Evolutionary conservation across 2,113 vertebrate genomes (phyloP), one percentile per base, ranked within the genome.

Genomic region (Scatophagus argus): DNA sequence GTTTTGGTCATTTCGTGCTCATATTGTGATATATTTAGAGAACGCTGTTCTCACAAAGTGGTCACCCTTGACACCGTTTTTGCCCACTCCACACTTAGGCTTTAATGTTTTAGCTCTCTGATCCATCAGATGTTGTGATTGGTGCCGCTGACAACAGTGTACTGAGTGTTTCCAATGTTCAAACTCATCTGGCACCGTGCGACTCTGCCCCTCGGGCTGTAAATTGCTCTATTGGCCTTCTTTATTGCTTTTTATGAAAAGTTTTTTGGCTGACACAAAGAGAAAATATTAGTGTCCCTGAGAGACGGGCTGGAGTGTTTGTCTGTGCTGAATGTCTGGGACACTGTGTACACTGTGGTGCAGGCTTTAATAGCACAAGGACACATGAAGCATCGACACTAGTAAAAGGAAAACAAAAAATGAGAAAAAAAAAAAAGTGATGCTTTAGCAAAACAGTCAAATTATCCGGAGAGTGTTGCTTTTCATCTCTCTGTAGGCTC

Each of bases 181-280:
- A 64, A 25, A 67, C 52, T 43, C 27, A 4, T n/a, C 32, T 51
- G 63, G 79, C 62, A 49, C 54, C 66, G 59, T n/a, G 66, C 54
- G 61, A 81, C 64, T 81, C 74, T 59, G 63, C 31, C 72, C 74
- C 55, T 64, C 62, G 38, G 71, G 62, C 87, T 80, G 47, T 67
- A 83, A 85, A 74, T 32, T 77, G 80, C 70, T 68, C 70, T 11
- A 43, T 47, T 80, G 77, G 47, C 68, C 8, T 4, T 60, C 64
- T 81, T 63, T 60, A 51, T 78, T 81, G 83, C 82, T 81, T 83
- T n/a, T 83, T 49, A 83, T 77, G 76, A 86, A 85, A 82, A 61
- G 64, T 79, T 82, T 67, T 81, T 62, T 77, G 86, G 89, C 83
- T 44, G 81, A 88, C 78, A 89, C 77, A 79, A 73, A 82, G 68